phyloP scores from a whole-genome alignment of 2,888 invertebrate species.

The Epirrhoe tristata region DNA sequence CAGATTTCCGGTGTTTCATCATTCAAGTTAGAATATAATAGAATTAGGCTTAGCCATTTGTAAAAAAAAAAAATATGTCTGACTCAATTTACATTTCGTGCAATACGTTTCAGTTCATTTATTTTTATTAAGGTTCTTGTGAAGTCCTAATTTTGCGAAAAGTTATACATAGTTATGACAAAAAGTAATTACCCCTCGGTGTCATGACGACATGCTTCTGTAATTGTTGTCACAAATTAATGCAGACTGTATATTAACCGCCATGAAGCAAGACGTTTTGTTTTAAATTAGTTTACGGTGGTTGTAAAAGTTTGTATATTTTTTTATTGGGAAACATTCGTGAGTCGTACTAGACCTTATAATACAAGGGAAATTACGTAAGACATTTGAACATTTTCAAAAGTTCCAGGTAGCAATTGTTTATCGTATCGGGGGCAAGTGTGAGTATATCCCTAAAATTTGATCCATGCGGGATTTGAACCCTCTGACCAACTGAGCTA shows the following conservation, averaged over 20 bases:
- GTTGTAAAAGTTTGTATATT: not conserved
- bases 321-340: too few relatives aligned
- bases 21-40: not conserved
- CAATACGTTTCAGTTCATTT: not conserved
- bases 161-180: constrained; percentile 19
- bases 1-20: not conserved
- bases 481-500: too few relatives aligned
- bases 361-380: too few relatives aligned
- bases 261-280: constrained; percentile 8
- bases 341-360: too few relatives aligned
- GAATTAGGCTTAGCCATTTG: too few relatives aligned
- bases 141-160: not conserved
- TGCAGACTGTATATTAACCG: constrained; percentile 6
- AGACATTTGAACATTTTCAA: too few relatives aligned
- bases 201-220: constrained; percentile 17
- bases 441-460: too few relatives aligned
- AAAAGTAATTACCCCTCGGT: constrained; percentile 21
- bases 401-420: too few relatives aligned
- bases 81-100: not conserved
- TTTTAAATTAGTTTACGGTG: not conserved
- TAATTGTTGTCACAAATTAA: constrained; percentile 13
- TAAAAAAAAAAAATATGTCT: too few relatives aligned
- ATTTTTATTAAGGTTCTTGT: not conserved
- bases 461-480: too few relatives aligned
- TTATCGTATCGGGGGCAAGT: too few relatives aligned